Conservation (phyloP, 1,140 invertebrate species). For the Solenopsis fugax region DNA sequence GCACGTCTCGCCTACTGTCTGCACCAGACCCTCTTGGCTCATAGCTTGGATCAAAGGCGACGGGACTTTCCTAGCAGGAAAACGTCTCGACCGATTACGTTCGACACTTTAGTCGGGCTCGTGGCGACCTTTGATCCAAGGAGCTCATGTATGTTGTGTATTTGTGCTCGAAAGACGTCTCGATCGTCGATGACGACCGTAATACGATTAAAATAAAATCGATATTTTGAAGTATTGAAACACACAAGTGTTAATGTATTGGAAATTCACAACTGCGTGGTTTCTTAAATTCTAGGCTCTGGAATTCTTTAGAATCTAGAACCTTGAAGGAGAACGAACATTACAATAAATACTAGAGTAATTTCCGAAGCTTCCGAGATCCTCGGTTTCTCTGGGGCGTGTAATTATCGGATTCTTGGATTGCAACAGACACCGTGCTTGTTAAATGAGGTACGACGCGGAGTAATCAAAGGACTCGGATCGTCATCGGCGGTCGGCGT, state of each 20-base stretch:
- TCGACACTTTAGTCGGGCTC: neutral
- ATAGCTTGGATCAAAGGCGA: slow-evolving; percentile 71
- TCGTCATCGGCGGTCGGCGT: slow-evolving; percentile 58
- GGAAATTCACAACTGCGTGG: neutral
- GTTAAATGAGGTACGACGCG: neutral
- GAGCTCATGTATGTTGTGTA: slow-evolving; percentile 70
- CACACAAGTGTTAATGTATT: neutral
- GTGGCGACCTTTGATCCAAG: slow-evolving; percentile 66
- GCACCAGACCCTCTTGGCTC: slow-evolving; percentile 74
- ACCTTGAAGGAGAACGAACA: neutral
- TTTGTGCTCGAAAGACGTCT: slow-evolving; percentile 48
- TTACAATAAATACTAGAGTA: neutral
- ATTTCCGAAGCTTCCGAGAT: neutral
- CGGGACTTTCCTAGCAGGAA: slow-evolving; percentile 34
- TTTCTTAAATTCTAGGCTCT: neutral
- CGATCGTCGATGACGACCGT: slow-evolving; percentile 29
- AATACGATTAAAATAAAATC: neutral
- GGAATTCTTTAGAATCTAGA: neutral
- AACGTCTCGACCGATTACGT: slow-evolving; percentile 13
- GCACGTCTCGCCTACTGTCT: slow-evolving; percentile 79
- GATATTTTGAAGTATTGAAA: neutral
- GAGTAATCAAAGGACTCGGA: slow-evolving; percentile 12
- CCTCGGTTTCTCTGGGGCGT: neutral
- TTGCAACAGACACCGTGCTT: slow-evolving; percentile 25
- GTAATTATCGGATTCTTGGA: slow-evolving; percentile 12